A percentile compares a stretch with the other conserved stretches of the same genome.
These are phyloP conservation scores for Trogon surrucura DNA, from an alignment of 2,113 vertebrate genomes.

Conservation along the genomic window DNA sequence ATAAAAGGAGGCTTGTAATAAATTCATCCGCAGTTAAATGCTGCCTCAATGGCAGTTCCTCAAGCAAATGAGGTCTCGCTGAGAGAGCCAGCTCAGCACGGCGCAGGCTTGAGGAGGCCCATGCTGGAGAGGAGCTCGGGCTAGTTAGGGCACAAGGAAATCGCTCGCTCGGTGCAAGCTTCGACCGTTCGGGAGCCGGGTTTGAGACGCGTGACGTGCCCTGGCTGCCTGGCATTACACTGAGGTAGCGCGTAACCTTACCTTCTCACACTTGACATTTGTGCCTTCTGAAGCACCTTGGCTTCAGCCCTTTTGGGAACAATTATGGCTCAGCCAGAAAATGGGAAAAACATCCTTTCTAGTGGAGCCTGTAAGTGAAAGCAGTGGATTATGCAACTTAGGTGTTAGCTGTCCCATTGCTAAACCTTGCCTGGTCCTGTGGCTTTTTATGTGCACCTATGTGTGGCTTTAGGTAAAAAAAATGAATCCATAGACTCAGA, in stretches of 20 bases:
- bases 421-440: fast-evolving
- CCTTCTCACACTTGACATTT: neutral
- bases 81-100: conserved; percentile 36
- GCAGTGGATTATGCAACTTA: neutral
- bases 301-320: neutral
- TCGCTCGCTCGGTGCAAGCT: fast-evolving
- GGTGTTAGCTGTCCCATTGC: neutral
- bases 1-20: neutral
- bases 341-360: neutral
- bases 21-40: conserved; percentile 22
- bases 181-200: fast-evolving
- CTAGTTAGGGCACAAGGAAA: neutral
- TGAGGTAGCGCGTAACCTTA: neutral
- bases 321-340: neutral
- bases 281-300: neutral
- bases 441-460: neutral
- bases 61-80: neutral
- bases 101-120: neutral
- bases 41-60: conserved; percentile 36
- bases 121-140: neutral
- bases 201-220: neutral
- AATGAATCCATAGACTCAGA: too few species aligned
- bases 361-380: fast-evolving
- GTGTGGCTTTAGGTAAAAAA: neutral
- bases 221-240: fast-evolving